A percentile compares a stretch with the other conserved stretches of the same genome.
phyloP scores from a whole-genome alignment of 1,140 invertebrate genomes.

The Drosophila teissieri region DNA sequence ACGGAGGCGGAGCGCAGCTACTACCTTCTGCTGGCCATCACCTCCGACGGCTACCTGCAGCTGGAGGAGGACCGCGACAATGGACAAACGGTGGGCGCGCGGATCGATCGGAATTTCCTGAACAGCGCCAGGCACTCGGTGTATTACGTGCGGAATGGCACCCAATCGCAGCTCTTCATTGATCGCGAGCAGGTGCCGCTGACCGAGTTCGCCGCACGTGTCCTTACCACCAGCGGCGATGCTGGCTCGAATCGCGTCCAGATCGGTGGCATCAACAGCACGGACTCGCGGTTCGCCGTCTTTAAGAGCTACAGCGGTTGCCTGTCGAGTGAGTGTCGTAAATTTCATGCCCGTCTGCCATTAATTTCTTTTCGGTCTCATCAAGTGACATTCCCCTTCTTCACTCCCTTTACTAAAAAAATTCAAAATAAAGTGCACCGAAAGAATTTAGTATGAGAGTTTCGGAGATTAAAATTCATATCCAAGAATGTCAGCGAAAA shows the following conservation, averaged over 20 bases:
- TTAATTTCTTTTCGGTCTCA: constrained; percentile 77
- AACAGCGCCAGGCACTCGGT: constrained; percentile 93
- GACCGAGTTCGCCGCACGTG: constrained; percentile 88
- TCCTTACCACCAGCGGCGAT: constrained; percentile 87
- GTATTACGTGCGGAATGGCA: constrained; percentile 91
- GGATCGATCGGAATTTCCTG: constrained; percentile 91
- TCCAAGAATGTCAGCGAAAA: too few relatives aligned
- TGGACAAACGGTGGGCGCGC: constrained; percentile 88
- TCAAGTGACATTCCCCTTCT: constrained; percentile 50
- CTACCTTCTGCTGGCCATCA: constrained; percentile 92
- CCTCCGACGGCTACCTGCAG: constrained; percentile 91
- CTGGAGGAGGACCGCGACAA: constrained; percentile 94
- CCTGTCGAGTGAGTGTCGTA: constrained; percentile 91
- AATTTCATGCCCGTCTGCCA: constrained; percentile 65
- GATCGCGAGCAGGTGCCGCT: constrained; percentile 90
- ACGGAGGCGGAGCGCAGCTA: constrained; percentile 93
- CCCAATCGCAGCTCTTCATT: constrained; percentile 89
- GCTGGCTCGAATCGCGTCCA: constrained; percentile 91
- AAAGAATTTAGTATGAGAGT: background rate
- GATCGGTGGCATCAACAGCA: constrained; percentile 93
- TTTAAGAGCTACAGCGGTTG: constrained; percentile 95
- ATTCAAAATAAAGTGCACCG: background rate
- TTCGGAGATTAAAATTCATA: too few relatives aligned
- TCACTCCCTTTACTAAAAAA: constrained; percentile 9
- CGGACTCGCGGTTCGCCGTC: constrained; percentile 90